A percentile compares a stretch with the other conserved stretches of the same genome.
These are phyloP conservation scores for Peromyscus californicus DNA, from an alignment of 2,113 vertebrate species.

Conservation along the genomic window DNA sequence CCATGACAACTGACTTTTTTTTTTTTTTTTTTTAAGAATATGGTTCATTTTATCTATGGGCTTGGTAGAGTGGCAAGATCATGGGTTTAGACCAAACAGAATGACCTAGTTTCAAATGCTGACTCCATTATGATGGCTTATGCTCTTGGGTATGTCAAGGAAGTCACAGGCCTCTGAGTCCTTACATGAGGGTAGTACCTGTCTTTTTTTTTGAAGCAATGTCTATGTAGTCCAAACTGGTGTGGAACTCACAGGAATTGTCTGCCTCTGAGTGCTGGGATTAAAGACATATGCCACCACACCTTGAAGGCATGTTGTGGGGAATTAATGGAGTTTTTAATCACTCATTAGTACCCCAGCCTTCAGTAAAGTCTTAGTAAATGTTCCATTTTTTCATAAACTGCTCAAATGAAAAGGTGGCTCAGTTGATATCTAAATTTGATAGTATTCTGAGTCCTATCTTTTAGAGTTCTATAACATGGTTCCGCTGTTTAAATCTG, in stretches of 20 bases:
- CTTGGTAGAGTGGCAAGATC: not conserved
- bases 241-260: not conserved
- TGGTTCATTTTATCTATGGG: not conserved
- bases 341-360: not conserved
- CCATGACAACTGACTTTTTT: not conserved
- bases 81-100: not conserved
- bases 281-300: not conserved
- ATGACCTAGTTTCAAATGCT: not conserved
- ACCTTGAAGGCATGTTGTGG: not conserved
- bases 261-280: not conserved
- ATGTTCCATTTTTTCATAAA: slow-evolving; percentile 4
- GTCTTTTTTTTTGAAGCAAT: not conserved
- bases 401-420: slow-evolving; percentile 2
- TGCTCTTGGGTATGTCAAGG: not conserved
- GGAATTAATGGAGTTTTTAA: not conserved
- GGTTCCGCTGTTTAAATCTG: not conserved
- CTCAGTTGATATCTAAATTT: not conserved
- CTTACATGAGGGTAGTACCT: not conserved
- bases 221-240: not conserved
- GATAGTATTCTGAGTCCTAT: not conserved
- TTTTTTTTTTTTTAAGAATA: not conserved
- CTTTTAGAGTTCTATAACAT: not conserved
- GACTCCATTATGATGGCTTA: not conserved
- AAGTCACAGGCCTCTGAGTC: not conserved
- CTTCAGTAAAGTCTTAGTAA: not conserved